A percentile compares a stretch with the other conserved stretches of the same genome.
These are phyloP conservation scores for Avahi laniger DNA, from an alignment of 2,797 vertebrate species.

Conservation along the genomic window DNA sequence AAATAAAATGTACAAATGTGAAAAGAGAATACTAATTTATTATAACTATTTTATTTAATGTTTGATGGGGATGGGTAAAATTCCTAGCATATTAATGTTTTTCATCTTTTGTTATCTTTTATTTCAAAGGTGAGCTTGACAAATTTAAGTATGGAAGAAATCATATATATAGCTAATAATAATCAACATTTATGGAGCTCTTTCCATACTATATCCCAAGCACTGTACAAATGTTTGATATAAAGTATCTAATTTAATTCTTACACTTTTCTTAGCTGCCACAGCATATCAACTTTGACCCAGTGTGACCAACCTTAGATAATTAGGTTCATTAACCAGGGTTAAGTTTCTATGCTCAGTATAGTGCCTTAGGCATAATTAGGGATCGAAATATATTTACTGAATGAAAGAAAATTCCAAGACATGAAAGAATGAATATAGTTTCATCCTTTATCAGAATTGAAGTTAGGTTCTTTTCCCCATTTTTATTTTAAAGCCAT, in stretches of 20 bases:
- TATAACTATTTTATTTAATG: conserved; percentile 42
- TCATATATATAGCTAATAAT: conserved; percentile 8
- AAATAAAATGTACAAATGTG: conserved; percentile 38
- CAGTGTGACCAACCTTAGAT: conserved; percentile 17
- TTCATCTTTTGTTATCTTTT: conserved; percentile 39
- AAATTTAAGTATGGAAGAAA: conserved; percentile 43
- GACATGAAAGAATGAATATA: not conserved
- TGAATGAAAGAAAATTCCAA: conserved; percentile 37
- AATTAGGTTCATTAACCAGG: conserved; percentile 12
- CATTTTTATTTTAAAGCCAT: conserved; percentile 16
- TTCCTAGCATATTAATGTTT: not conserved
- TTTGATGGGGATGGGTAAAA: not conserved
- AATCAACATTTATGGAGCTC: not conserved
- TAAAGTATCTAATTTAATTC: conserved; percentile 40
- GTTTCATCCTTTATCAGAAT: not conserved
- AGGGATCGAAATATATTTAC: not conserved
- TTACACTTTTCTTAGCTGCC: conserved; percentile 21
- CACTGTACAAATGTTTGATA: conserved; percentile 22
- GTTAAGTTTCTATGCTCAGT: not conserved
- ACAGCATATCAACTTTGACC: conserved; percentile 1
- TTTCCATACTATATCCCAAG: not conserved
- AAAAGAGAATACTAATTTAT: not conserved
- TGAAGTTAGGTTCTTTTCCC: not conserved
- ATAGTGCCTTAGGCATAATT: not conserved
- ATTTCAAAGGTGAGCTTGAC: conserved; percentile 17